These are phyloP conservation scores for Pachyrhynchus sulphureomaculatus DNA, from an alignment of 1,140 invertebrate species.

Conservation along the genomic window DNA sequence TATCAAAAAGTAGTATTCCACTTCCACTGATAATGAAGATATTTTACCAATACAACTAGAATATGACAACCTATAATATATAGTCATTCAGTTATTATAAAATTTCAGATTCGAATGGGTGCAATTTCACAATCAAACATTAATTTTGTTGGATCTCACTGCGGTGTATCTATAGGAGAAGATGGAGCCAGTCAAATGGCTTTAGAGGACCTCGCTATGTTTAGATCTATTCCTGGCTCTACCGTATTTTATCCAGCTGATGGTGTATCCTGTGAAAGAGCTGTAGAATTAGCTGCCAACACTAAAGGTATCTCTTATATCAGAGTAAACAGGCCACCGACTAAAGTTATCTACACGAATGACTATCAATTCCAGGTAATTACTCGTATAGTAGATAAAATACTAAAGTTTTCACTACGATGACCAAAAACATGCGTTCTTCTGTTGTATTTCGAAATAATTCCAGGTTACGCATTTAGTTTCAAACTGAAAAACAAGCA, in stretches of 20 bases:
- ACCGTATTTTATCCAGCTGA: constrained; percentile 98
- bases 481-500: too few species aligned
- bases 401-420: too few species aligned
- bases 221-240: constrained; percentile 86
- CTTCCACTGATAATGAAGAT: too few species aligned
- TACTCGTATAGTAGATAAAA: not conserved
- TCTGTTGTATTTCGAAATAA: too few species aligned
- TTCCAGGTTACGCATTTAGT: too few species aligned
- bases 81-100: too few species aligned
- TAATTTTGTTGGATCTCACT: constrained; percentile 96
- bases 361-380: constrained; percentile 77
- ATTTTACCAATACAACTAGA: too few species aligned
- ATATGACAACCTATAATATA: too few species aligned
- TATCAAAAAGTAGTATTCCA: too few species aligned
- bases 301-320: constrained; percentile 95
- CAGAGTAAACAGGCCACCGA: constrained; percentile 89
- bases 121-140: constrained; percentile 98
- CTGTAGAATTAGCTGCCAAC: constrained; percentile 96
- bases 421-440: too few species aligned
- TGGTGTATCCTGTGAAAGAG: constrained; percentile 90
- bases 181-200: constrained; percentile 99
- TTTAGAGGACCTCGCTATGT: constrained; percentile 95
- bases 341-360: constrained; percentile 84
- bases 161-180: constrained; percentile 93
- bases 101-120: constrained; percentile 92